A percentile compares a stretch with the other conserved stretches of the same genome.
Evolutionary conservation across 2,797 vertebrate genomes (phyloP).

Genomic region (Sebastes cheni): DNA sequence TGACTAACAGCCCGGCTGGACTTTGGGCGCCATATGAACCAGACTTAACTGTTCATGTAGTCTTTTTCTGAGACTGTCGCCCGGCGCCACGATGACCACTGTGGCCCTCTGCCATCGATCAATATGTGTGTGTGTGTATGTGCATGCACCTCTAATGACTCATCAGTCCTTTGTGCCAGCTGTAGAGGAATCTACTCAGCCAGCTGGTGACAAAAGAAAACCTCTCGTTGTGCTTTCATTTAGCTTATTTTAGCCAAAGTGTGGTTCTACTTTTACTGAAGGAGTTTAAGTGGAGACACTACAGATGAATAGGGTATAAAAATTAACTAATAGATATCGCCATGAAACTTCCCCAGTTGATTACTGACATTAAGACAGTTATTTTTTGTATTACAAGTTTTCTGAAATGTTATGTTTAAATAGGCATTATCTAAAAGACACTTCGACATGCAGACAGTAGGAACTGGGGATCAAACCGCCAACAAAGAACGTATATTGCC

Average conservation of each 20-base stretch:
- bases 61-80: slow-evolving; percentile 32
- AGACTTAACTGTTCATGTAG: slow-evolving; percentile 18
- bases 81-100: slow-evolving; percentile 40
- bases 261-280: neutral
- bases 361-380: too few species aligned
- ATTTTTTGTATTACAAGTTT: too few species aligned
- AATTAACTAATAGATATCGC: too few species aligned
- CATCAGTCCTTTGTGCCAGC: slow-evolving; percentile 20
- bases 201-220: slow-evolving; percentile 3
- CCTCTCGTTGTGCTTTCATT: slow-evolving; percentile 8
- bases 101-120: slow-evolving; percentile 23
- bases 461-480: too few species aligned
- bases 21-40: slow-evolving; percentile 38
- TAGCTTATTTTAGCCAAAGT: neutral
- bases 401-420: neutral
- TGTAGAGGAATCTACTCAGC: slow-evolving; percentile 48
- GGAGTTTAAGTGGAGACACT: neutral
- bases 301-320: neutral
- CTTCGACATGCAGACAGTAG: too few species aligned
- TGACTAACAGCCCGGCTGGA: slow-evolving; percentile 37
- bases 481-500: too few species aligned
- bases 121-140: slow-evolving; percentile 21
- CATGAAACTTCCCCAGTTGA: too few species aligned
- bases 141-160: slow-evolving; percentile 21
- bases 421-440: neutral